These are phyloP conservation scores for Tetramorium bicarinatum DNA, from an alignment of 2,888 invertebrate species.

Conservation along the genomic window DNA sequence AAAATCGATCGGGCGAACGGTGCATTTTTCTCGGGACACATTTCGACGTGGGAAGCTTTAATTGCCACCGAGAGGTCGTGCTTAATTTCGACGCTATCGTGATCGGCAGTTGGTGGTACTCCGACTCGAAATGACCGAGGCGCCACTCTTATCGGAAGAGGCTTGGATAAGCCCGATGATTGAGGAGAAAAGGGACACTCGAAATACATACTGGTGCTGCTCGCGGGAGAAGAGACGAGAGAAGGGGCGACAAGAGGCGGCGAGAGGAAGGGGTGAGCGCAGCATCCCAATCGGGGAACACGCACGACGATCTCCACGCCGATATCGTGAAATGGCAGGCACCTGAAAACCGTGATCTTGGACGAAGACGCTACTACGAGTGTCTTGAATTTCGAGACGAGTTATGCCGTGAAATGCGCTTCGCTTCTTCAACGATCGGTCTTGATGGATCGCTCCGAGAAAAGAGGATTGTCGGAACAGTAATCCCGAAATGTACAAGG, in stretches of 20 bases:
- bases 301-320: slow-evolving; percentile 42
- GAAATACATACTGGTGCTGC: slow-evolving; percentile 67
- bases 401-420: background rate
- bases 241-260: slow-evolving; percentile 36
- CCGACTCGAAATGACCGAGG: slow-evolving; percentile 81
- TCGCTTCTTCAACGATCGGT: slow-evolving; percentile 10
- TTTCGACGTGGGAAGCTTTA: slow-evolving; percentile 69
- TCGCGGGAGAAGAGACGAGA: slow-evolving; percentile 43
- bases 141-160: slow-evolving; percentile 82
- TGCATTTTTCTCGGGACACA: slow-evolving; percentile 39
- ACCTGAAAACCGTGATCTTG: slow-evolving; percentile 21
- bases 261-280: slow-evolving; percentile 54
- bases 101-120: slow-evolving; percentile 68
- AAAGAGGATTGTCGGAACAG: background rate
- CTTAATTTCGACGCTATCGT: slow-evolving; percentile 76
- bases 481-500: background rate
- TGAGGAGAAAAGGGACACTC: slow-evolving; percentile 77
- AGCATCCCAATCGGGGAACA: slow-evolving; percentile 63
- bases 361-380: background rate
- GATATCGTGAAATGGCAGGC: slow-evolving; percentile 34
- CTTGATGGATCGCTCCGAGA: background rate
- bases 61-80: slow-evolving; percentile 76
- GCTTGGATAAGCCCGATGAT: slow-evolving; percentile 81
- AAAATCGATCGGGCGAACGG: background rate
- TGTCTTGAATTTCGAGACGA: slow-evolving; percentile 23